A percentile compares a stretch with the other conserved stretches of the same genome.
phyloP scores from a whole-genome alignment of 2,113 vertebrate genomes.

The Nymphicus hollandicus region DNA sequence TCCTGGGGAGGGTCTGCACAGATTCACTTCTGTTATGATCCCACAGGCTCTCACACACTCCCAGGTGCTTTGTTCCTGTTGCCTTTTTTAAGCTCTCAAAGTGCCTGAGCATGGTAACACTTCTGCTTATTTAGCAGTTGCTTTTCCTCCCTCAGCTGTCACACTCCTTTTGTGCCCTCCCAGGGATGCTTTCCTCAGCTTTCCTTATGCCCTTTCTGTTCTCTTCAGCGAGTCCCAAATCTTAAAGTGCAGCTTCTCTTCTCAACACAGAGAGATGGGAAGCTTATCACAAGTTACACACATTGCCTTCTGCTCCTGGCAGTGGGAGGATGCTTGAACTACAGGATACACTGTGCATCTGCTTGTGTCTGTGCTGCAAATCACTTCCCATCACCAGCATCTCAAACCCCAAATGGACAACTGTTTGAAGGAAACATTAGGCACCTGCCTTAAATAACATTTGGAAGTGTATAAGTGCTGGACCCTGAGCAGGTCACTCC shows the following conservation, averaged over 20 bases:
- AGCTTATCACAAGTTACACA: background rate
- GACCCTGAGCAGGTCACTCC: background rate
- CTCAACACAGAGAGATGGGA: background rate
- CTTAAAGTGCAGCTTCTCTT: background rate
- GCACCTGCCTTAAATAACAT: background rate
- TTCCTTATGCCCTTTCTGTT: constrained; percentile 22
- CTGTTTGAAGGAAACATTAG: background rate
- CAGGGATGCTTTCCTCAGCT: constrained; percentile 39
- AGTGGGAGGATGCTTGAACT: background rate
- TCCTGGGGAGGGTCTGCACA: background rate
- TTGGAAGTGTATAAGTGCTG: background rate
- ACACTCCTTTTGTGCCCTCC: background rate
- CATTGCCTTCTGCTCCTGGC: background rate
- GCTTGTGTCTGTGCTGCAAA: background rate
- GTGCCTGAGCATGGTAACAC: background rate
- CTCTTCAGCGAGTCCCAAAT: background rate
- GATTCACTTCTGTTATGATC: background rate
- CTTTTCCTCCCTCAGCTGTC: constrained; percentile 51
- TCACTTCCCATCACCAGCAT: background rate
- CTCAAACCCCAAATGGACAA: background rate
- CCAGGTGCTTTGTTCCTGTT: background rate
- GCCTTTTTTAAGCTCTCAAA: constrained; percentile 13
- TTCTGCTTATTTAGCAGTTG: constrained; percentile 39
- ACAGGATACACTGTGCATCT: background rate
- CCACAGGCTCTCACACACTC: background rate